Evolutionary conservation across 2,797 vertebrate genomes (phyloP).

Genomic region (Coracias cyanogaster): DNA sequence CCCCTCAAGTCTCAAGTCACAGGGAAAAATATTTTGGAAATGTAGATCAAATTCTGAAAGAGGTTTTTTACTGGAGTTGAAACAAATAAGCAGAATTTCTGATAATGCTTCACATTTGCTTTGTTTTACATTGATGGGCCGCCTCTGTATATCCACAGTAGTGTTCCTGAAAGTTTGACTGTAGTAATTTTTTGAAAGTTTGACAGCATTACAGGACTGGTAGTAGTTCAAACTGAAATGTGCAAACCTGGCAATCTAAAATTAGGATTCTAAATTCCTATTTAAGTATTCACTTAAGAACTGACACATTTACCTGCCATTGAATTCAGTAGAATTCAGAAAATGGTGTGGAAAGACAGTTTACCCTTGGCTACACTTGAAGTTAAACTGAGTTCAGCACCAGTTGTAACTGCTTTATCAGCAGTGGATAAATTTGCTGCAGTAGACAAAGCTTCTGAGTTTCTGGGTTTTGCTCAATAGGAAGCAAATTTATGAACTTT

Average conservation of each 20-base stretch:
- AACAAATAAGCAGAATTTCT: not conserved
- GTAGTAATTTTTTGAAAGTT: not conserved
- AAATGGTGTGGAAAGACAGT: not conserved
- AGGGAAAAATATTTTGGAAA: not conserved
- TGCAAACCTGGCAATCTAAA: not conserved
- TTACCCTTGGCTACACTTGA: conserved; percentile 58
- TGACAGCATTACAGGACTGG: not conserved
- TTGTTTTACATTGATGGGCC: not conserved
- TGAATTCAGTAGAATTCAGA: not conserved
- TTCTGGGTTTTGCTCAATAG: conserved; percentile 29
- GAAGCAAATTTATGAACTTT: conserved; percentile 58
- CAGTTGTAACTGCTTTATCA: conserved; percentile 60
- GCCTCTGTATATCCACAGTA: not conserved
- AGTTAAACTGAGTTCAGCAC: conserved; percentile 48
- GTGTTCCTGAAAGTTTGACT: not conserved
- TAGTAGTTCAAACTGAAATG: not conserved
- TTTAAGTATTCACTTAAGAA: not conserved
- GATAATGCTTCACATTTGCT: not conserved
- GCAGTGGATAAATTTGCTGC: conserved; percentile 63
- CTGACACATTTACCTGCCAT: not conserved
- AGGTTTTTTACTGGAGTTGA: not conserved
- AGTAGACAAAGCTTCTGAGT: conserved; percentile 67
- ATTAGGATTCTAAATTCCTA: not conserved
- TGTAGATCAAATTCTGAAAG: not conserved
- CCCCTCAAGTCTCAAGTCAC: not conserved